phyloP scores from a whole-genome alignment of 2,113 vertebrate genomes.

The Poeciliopsis turrubarensis region DNA sequence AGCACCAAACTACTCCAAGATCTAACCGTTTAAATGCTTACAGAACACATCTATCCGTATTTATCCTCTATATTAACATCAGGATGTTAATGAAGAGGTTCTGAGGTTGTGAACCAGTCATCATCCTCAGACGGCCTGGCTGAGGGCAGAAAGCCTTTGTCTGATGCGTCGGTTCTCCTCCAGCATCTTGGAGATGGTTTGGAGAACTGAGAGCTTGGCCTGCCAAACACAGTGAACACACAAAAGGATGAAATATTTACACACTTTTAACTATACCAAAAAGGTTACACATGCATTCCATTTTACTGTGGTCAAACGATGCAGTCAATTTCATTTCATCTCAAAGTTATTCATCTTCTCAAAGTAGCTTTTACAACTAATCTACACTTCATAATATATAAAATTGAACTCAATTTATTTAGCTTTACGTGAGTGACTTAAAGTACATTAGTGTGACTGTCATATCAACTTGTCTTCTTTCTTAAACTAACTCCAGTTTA shows the following conservation, averaged over 20 bases:
- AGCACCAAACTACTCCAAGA: neutral
- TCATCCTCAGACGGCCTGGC: constrained; percentile 39
- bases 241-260: neutral
- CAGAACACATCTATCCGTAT: neutral
- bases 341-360: too few species aligned
- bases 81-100: neutral
- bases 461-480: too few species aligned
- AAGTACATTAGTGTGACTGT: too few species aligned
- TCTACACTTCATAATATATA: too few species aligned
- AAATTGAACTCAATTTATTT: too few species aligned
- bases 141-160: constrained; percentile 73
- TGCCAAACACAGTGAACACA: constrained; percentile 45
- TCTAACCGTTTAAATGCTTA: constrained; percentile 1
- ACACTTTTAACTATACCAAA: neutral
- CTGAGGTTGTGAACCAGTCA: neutral
- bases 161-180: constrained; percentile 88
- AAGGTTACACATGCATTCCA: neutral
- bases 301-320: too few species aligned
- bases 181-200: constrained; percentile 87
- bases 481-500: too few species aligned
- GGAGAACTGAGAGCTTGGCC: constrained; percentile 78
- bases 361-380: too few species aligned
- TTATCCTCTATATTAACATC: too few species aligned
- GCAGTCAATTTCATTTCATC: too few species aligned
- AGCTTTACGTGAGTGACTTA: too few species aligned